Evolutionary conservation across 2,888 invertebrate genomes (phyloP).

Genomic region (Hirtodrosophila duncani): DNA sequence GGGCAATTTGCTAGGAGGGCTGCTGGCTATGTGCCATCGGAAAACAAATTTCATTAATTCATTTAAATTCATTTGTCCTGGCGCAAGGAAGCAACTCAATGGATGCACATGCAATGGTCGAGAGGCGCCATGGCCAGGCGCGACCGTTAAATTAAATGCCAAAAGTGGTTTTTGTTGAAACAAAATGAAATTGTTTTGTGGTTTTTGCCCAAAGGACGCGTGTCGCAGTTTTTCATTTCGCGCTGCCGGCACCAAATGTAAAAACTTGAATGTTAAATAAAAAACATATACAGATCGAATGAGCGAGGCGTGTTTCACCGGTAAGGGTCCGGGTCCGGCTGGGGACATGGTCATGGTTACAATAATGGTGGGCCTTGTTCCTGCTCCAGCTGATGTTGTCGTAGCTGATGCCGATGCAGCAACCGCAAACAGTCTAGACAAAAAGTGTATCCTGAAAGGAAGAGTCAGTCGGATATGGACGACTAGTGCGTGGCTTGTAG

Average conservation of each 20-base stretch:
- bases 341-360: conserved; percentile 24
- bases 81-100: conserved; percentile 40
- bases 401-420: conserved; percentile 10
- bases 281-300: conserved; percentile 47
- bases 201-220: conserved; percentile 61
- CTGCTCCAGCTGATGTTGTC: conserved; percentile 18
- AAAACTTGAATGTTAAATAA: conserved; percentile 10
- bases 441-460: conserved; percentile 29
- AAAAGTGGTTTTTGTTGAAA: conserved; percentile 32
- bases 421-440: conserved; percentile 46
- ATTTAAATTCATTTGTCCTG: conserved; percentile 46
- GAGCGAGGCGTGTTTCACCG: conserved; percentile 18
- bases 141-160: conserved; percentile 37
- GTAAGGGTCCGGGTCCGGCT: no score
- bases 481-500: conserved; percentile 3
- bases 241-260: conserved; percentile 15
- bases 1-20: conserved; percentile 26
- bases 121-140: conserved; percentile 7
- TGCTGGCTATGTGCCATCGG: conserved; percentile 36
- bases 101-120: not conserved
- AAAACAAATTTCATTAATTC: conserved; percentile 59
- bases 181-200: conserved; percentile 67
- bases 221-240: conserved; percentile 58
- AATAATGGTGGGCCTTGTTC: conserved; percentile 8
- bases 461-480: conserved; percentile 4